phyloP scores from a whole-genome alignment of 2,888 invertebrate genomes.

The Patella depressa region DNA sequence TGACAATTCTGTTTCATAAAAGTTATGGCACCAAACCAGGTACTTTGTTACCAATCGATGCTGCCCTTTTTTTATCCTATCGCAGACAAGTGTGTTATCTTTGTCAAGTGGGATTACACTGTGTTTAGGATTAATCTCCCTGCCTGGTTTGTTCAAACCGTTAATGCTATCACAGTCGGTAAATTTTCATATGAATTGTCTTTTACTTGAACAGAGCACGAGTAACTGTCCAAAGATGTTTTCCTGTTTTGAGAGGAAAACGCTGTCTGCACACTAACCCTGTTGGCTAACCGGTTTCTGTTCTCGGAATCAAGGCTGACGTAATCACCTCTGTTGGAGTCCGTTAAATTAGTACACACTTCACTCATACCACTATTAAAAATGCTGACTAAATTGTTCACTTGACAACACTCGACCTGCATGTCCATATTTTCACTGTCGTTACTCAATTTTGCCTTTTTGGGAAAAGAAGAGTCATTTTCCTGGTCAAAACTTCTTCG shows the following conservation, averaged over 20 bases:
- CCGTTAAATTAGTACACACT: conserved; percentile 38
- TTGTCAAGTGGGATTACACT: too few species aligned
- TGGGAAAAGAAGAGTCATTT: not conserved
- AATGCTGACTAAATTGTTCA: conserved; percentile 62
- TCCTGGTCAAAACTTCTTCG: conserved; percentile 8
- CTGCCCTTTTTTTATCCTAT: too few species aligned
- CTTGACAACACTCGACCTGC: conserved; percentile 60
- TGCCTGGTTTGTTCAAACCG: conserved; percentile 34
- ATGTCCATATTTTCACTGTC: conserved; percentile 37
- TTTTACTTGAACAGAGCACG: conserved; percentile 1
- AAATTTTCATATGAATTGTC: conserved; percentile 26
- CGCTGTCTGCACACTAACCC: conserved; percentile 43
- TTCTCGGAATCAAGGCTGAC: conserved; percentile 38
- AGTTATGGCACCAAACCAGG: too few species aligned
- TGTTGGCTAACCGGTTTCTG: conserved; percentile 41
- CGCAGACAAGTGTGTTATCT: too few species aligned
- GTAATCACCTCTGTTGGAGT: conserved; percentile 32
- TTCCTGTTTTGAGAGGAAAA: conserved; percentile 21
- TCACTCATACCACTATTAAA: conserved; percentile 65
- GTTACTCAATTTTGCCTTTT: not conserved
- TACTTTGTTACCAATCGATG: too few species aligned
- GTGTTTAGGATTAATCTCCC: too few species aligned
- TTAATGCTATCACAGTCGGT: conserved; percentile 56
- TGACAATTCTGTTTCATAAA: too few species aligned
- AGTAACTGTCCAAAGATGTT: not conserved